A percentile compares a stretch with the other conserved stretches of the same genome.
phyloP scores from a whole-genome alignment of 2,797 vertebrate genomes.

The Crocodylus rhombifer region DNA sequence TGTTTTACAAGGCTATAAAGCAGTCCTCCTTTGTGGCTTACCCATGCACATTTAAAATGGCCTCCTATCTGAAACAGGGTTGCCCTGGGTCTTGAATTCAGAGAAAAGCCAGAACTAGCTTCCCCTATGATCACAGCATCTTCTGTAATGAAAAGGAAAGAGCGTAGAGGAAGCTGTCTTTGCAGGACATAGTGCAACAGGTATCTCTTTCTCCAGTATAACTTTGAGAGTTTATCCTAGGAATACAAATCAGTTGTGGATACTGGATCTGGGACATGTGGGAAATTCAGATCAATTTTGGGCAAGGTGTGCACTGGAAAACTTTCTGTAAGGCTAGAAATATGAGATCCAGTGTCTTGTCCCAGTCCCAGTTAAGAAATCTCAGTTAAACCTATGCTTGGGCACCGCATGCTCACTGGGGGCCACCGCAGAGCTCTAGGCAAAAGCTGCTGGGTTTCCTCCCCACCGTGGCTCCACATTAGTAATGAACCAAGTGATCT shows the following conservation, averaged over 20 bases:
- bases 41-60: not conserved
- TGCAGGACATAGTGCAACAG: rapidly evolving
- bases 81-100: not conserved
- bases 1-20: not conserved
- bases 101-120: not conserved
- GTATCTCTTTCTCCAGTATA: rapidly evolving
- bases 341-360: rapidly evolving
- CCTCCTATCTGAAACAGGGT: not conserved
- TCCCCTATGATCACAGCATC: not conserved
- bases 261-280: too few relatives aligned
- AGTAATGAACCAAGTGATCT: not conserved
- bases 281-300: too few relatives aligned
- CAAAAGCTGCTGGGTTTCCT: not conserved
- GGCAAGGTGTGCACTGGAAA: not conserved
- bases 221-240: not conserved
- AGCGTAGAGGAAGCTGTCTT: not conserved
- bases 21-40: not conserved
- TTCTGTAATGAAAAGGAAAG: not conserved
- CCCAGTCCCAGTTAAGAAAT: too few relatives aligned
- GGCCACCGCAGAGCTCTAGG: too few relatives aligned
- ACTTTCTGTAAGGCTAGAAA: not conserved
- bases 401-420: too few relatives aligned
- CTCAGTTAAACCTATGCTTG: too few relatives aligned
- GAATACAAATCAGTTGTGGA: too few relatives aligned
- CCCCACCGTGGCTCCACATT: not conserved